These are phyloP conservation scores for Planiliza haematocheilus DNA, from an alignment of 2,113 vertebrate species.

Conservation along the genomic window DNA sequence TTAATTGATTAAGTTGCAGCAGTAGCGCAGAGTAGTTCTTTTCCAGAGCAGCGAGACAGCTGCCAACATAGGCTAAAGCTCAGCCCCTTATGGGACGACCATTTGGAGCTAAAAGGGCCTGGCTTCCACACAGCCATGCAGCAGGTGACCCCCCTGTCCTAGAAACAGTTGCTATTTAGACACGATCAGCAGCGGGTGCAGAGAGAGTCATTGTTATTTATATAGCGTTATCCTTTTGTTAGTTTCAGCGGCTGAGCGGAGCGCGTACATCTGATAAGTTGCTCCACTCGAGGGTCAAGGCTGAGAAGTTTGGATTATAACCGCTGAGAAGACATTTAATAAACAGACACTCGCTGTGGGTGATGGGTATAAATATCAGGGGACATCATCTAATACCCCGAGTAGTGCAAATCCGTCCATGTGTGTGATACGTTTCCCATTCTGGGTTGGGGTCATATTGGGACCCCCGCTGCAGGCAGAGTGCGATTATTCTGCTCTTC, in stretches of 20 bases:
- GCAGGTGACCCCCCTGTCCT: constrained; percentile 76
- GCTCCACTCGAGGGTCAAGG: constrained; percentile 31
- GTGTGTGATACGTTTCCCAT: constrained; percentile 63
- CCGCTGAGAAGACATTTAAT: constrained; percentile 47
- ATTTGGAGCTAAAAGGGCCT: constrained; percentile 54
- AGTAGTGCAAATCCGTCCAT: constrained; percentile 56
- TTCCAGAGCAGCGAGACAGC: constrained; percentile 35
- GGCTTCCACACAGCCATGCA: constrained; percentile 56
- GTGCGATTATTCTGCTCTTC: constrained; percentile 69
- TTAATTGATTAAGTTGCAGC: constrained; percentile 16
- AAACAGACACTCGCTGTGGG: constrained; percentile 47
- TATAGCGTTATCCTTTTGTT: constrained; percentile 65
- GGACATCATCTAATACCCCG: constrained; percentile 62
- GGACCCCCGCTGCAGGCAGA: constrained; percentile 53
- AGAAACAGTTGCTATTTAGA: constrained; percentile 81
- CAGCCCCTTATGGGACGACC: constrained; percentile 44
- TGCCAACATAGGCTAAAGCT: constrained; percentile 52
- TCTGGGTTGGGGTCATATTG: constrained; percentile 66
- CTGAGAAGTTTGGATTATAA: constrained; percentile 55
- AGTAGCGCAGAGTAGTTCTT: background rate
- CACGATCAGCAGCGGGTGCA: constrained; percentile 58
- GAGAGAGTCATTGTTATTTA: constrained; percentile 77
- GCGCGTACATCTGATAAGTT: constrained; percentile 27
- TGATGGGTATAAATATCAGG: constrained; percentile 68
- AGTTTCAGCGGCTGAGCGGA: constrained; percentile 54